phyloP scores from a whole-genome alignment of 2,888 invertebrate genomes.

The Dryadula phaetusa region DNA sequence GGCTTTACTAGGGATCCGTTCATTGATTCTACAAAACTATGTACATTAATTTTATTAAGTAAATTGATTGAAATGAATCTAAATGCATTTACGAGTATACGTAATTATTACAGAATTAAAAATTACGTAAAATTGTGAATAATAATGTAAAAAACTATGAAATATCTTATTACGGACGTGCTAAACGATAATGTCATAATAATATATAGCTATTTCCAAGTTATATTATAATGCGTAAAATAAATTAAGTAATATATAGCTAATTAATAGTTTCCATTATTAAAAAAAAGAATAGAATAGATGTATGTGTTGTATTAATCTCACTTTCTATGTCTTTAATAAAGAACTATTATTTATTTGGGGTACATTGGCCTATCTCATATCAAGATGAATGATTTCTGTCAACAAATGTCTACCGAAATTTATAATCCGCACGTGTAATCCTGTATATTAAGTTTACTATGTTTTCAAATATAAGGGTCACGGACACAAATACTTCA shows the following conservation, averaged over 20 bases:
- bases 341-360: not conserved
- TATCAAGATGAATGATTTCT: constrained; percentile 11
- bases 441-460: not conserved
- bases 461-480: not conserved
- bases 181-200: no score
- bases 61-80: not conserved
- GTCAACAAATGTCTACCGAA: constrained; percentile 6
- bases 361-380: not conserved
- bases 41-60: not conserved
- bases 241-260: no score
- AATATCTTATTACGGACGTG: no score
- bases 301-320: not conserved
- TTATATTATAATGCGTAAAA: no score
- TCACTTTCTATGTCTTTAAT: not conserved
- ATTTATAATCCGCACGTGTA: not conserved
- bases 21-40: constrained; percentile 7
- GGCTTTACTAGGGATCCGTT: constrained; percentile 35
- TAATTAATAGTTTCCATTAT: no score
- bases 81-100: no score
- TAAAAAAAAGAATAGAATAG: not conserved
- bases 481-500: not conserved
- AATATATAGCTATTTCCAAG: no score
- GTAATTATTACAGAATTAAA: no score
- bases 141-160: no score
- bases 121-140: no score